phyloP scores from a whole-genome alignment of 2,888 invertebrate genomes.

The Chrysina gloriosa region DNA sequence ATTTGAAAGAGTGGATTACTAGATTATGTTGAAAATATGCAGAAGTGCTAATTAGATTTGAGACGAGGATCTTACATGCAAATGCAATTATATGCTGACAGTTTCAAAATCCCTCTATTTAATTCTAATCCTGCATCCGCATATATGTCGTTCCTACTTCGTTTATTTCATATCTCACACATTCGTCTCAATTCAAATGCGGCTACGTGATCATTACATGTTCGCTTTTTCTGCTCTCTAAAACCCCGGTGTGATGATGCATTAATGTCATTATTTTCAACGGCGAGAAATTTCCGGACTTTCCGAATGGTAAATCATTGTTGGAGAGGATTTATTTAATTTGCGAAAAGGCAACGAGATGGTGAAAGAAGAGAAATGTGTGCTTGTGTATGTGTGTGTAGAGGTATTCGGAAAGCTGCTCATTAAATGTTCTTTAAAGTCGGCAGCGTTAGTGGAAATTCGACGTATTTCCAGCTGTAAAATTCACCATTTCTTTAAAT shows the following conservation, averaged over 20 bases:
- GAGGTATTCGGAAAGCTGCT: slow-evolving; percentile 15
- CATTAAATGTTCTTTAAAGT: slow-evolving; percentile 23
- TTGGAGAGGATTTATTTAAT: slow-evolving; percentile 24
- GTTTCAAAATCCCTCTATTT: background rate
- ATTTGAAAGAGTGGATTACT: no score
- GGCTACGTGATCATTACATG: slow-evolving; percentile 7
- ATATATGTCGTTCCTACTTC: slow-evolving; percentile 1
- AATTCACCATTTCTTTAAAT: slow-evolving; percentile 3
- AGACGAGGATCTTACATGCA: background rate
- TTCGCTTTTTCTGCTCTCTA: slow-evolving; percentile 21
- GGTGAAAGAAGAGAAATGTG: slow-evolving; percentile 16
- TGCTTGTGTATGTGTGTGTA: background rate
- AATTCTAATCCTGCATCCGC: slow-evolving; percentile 1
- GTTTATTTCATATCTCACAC: background rate
- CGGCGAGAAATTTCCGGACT: background rate
- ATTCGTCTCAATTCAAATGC: slow-evolving; percentile 13
- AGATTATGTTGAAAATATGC: background rate
- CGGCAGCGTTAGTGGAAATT: background rate
- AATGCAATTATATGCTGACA: slow-evolving; percentile 17
- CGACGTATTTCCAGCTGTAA: background rate
- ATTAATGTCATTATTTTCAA: slow-evolving; percentile 31
- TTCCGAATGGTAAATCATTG: slow-evolving; percentile 15
- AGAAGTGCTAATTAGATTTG: background rate
- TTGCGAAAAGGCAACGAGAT: slow-evolving; percentile 1
- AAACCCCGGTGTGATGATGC: slow-evolving; percentile 21